phyloP scores from a whole-genome alignment of 1,140 invertebrate genomes.

The Globodera ellingtonae region DNA sequence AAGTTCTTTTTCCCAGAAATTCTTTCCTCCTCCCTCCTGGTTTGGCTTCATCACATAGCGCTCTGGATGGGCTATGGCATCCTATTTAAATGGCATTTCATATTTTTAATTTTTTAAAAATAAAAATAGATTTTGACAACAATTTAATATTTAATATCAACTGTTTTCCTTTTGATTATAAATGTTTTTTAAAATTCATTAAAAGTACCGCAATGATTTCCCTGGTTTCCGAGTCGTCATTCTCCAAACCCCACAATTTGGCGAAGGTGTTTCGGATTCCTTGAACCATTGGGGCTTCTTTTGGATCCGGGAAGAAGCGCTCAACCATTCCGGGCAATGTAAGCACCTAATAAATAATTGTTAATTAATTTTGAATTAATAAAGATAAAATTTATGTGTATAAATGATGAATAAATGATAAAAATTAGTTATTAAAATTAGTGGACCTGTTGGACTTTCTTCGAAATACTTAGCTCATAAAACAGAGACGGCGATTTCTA shows the following conservation, averaged over 20 bases:
- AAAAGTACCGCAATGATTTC: constrained; percentile 43
- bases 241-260: constrained; percentile 83
- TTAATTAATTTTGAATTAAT: too few relatives aligned
- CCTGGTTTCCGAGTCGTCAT: constrained; percentile 45
- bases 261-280: constrained; percentile 81
- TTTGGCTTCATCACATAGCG: constrained; percentile 94
- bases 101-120: too few relatives aligned
- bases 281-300: constrained; percentile 67
- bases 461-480: constrained; percentile 72
- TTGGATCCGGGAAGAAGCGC: constrained; percentile 70
- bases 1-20: constrained; percentile 85
- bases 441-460: constrained; percentile 69
- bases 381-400: too few relatives aligned
- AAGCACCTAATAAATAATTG: constrained; percentile 38
- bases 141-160: neutral
- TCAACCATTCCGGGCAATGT: constrained; percentile 74
- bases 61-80: constrained; percentile 79
- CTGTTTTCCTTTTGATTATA: too few relatives aligned
- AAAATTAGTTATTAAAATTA: too few relatives aligned
- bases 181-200: neutral
- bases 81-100: constrained; percentile 66
- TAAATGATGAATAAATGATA: too few relatives aligned
- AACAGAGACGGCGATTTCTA: constrained; percentile 89
- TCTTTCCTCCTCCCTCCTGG: constrained; percentile 80
- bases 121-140: neutral